Evolutionary conservation across 1,140 invertebrate genomes (phyloP).

Genomic region (Pseudomyrmex flavicornis): DNA sequence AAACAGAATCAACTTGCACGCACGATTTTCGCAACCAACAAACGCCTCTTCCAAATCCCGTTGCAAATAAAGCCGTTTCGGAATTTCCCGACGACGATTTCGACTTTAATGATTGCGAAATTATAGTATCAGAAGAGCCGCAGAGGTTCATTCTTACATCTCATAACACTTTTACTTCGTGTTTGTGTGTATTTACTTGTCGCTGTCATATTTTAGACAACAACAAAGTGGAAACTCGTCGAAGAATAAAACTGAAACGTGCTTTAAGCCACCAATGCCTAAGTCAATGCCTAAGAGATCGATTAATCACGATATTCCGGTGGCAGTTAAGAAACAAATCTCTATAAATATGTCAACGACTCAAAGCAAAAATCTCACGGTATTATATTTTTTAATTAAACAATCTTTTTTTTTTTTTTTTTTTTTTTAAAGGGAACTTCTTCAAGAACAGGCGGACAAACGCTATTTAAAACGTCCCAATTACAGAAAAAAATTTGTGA

Average conservation of each 20-base stretch:
- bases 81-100: constrained; percentile 62
- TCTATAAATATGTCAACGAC: too few species aligned
- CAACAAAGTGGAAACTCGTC: background rate
- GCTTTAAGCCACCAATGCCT: background rate
- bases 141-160: background rate
- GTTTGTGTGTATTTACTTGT: background rate
- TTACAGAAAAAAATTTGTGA: constrained; percentile 68
- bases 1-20: background rate
- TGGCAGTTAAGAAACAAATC: background rate
- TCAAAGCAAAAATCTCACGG: constrained; percentile 4
- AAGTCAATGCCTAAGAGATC: background rate
- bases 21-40: background rate
- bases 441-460: constrained; percentile 60
- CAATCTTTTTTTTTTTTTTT: background rate
- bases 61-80: background rate
- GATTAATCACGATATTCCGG: background rate
- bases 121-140: background rate
- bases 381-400: constrained; percentile 17
- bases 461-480: constrained; percentile 59
- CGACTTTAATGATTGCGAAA: constrained; percentile 3
- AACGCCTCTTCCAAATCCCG: background rate
- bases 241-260: background rate
- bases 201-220: constrained; percentile 9
- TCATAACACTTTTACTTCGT: background rate
- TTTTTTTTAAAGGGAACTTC: constrained; percentile 48